phyloP scores from a whole-genome alignment of 2,797 vertebrate species.

The Craterocephalus amniculus region DNA sequence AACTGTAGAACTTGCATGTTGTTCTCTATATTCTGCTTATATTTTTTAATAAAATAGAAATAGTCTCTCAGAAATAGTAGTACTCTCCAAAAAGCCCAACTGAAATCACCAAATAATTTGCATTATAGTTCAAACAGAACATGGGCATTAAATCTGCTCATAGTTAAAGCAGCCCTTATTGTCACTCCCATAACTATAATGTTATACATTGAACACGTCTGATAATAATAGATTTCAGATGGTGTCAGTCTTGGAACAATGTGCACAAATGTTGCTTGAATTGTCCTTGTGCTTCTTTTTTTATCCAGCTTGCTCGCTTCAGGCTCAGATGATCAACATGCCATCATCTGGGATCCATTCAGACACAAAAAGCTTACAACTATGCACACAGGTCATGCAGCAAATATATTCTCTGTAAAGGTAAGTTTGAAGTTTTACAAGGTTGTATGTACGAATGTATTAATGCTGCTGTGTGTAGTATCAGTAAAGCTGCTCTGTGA shows the following conservation, averaged over 20 bases:
- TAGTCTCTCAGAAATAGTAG: background rate
- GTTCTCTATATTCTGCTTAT: background rate
- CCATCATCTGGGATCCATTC: constrained; percentile 98
- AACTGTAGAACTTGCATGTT: too few relatives aligned
- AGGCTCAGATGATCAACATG: constrained; percentile 98
- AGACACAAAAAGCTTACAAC: constrained; percentile 95
- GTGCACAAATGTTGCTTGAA: constrained; percentile 14
- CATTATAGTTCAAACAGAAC: background rate
- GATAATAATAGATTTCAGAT: background rate
- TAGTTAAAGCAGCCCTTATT: too few relatives aligned
- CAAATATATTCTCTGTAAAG: constrained; percentile 99
- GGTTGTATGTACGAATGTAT: background rate
- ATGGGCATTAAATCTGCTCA: background rate
- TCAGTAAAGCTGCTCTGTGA: background rate
- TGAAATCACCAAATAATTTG: background rate
- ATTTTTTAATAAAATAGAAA: background rate
- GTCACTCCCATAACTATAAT: background rate
- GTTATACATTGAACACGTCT: background rate
- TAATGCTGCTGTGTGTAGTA: background rate
- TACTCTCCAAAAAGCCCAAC: background rate
- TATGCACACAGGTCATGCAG: constrained; percentile 98
- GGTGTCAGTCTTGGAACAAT: background rate
- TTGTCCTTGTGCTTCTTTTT: constrained; percentile 19
- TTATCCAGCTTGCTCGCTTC: constrained; percentile 91
- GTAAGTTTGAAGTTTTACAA: constrained; percentile 69